Percentiles rank a stretch among this genome's conserved stretches.
phyloP scores from a whole-genome alignment of 2,797 vertebrate species.

The Dermochelys coriacea region DNA sequence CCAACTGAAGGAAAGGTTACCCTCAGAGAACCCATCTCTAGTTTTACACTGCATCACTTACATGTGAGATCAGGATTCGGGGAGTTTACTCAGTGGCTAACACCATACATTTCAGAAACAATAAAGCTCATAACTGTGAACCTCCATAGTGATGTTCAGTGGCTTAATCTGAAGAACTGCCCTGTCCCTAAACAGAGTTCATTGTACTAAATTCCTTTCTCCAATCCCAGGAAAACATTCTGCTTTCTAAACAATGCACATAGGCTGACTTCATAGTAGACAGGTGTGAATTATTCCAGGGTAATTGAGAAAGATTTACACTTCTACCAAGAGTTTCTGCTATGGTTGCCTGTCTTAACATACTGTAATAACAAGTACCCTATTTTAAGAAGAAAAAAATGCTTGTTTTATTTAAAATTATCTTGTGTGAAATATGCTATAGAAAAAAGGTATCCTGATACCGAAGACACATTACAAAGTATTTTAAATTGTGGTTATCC shows the following conservation, averaged over 20 bases:
- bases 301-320: constrained; percentile 3
- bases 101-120: background rate
- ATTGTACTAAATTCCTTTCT: background rate
- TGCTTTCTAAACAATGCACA: background rate
- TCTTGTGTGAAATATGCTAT: constrained; percentile 29
- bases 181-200: background rate
- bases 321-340: background rate
- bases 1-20: background rate
- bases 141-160: background rate
- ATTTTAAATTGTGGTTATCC: constrained; percentile 63
- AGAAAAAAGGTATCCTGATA: constrained; percentile 55
- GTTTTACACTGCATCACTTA: background rate
- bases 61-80: background rate
- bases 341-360: background rate
- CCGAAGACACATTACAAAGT: constrained; percentile 59
- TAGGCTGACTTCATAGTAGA: background rate
- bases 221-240: background rate
- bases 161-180: constrained; percentile 9
- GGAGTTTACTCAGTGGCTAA: background rate
- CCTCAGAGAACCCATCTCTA: background rate
- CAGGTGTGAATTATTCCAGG: accelerated
- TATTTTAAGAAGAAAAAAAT: constrained; percentile 43
- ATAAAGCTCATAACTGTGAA: background rate
- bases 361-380: background rate
- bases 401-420: constrained; percentile 36